Evolutionary conservation across 1,140 invertebrate species (phyloP).

Genomic region (Pristionchus pacificus): DNA sequence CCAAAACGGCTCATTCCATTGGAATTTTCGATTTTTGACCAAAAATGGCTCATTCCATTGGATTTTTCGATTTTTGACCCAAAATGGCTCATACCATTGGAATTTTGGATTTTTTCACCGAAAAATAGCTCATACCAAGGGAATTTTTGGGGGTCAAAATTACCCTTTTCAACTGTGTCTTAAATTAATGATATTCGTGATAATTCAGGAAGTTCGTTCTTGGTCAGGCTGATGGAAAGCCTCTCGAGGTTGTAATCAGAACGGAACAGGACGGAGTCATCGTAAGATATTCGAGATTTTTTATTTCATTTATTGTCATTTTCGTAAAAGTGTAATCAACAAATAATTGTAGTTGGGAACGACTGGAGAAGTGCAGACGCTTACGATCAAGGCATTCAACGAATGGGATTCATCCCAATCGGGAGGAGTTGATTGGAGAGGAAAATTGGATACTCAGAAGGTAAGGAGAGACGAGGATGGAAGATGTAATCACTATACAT

Average conservation of each 20-base stretch:
- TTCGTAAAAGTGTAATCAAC: background rate
- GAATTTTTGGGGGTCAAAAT: no score
- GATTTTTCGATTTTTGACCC: no score
- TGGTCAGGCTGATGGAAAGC: conserved; percentile 72
- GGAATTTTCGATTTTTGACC: no score
- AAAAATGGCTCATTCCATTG: no score
- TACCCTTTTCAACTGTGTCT: no score
- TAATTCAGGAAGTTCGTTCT: conserved; percentile 83
- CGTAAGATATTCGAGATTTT: conserved; percentile 54
- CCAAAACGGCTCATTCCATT: no score
- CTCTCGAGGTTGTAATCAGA: conserved; percentile 71
- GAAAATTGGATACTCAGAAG: conserved; percentile 90
- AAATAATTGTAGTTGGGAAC: conserved; percentile 64
- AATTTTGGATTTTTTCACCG: no score
- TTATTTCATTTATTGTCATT: conserved; percentile 8
- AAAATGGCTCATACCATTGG: no score
- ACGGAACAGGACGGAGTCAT: conserved; percentile 95
- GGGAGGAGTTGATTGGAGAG: conserved; percentile 94
- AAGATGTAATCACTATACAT: background rate
- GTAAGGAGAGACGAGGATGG: conserved; percentile 58
- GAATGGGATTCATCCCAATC: conserved; percentile 95
- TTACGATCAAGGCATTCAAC: conserved; percentile 95
- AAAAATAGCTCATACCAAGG: no score
- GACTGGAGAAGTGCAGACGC: conserved; percentile 82
- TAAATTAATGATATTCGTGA: no score